Conservation (phyloP, 2,888 invertebrate species). For the Pandemis heparana region DNA sequence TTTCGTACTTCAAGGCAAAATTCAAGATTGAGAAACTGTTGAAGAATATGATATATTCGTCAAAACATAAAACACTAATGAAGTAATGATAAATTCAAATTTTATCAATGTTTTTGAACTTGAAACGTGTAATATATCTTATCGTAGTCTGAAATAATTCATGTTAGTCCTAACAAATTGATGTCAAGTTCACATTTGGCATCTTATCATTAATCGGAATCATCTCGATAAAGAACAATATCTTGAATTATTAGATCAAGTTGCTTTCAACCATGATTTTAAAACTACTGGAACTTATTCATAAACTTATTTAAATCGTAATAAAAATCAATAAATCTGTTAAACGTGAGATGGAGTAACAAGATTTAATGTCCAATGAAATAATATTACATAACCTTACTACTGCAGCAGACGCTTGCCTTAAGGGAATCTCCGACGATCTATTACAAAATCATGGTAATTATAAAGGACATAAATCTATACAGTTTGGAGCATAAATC, state of each 20-base stretch:
- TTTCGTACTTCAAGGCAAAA: not conserved
- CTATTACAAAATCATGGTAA: slow-evolving; percentile 36
- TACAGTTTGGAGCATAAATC: slow-evolving; percentile 36
- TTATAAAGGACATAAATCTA: slow-evolving; percentile 32
- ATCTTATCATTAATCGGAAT: not conserved
- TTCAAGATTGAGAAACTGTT: not conserved
- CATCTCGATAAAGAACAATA: slow-evolving; percentile 1
- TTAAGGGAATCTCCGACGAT: slow-evolving; percentile 31
- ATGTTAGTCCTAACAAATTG: slow-evolving; percentile 3
- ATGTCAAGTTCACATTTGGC: slow-evolving; percentile 5
- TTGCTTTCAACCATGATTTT: not conserved
- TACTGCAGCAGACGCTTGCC: slow-evolving; percentile 26
- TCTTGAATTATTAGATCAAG: not conserved
- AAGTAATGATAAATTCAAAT: not conserved
- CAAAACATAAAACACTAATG: not conserved
- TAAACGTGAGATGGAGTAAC: slow-evolving; percentile 15
- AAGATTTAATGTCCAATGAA: slow-evolving; percentile 2
- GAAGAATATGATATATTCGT: not conserved
- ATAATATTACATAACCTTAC: slow-evolving; percentile 28
- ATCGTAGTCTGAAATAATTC: not conserved
- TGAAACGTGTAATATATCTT: slow-evolving; percentile 6
- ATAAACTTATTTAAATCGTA: not conserved
- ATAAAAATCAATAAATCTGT: slow-evolving; percentile 17
- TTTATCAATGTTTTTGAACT: slow-evolving; percentile 12
- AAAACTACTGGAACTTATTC: not conserved